These are phyloP conservation scores for Leptatherina wallacei DNA, from an alignment of 2,797 vertebrate species.

Conservation along the genomic window DNA sequence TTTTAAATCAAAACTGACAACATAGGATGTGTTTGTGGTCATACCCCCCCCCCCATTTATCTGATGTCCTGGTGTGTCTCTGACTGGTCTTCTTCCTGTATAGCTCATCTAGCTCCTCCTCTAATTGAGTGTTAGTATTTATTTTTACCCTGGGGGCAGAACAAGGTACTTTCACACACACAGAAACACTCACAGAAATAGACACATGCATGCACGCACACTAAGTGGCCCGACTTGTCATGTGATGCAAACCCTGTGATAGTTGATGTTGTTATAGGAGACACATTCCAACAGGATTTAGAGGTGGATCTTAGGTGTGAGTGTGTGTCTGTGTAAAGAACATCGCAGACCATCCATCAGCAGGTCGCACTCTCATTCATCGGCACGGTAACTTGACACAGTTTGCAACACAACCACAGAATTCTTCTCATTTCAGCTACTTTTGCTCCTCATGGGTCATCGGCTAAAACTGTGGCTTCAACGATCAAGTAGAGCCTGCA, in stretches of 20 bases:
- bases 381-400: slow-evolving; percentile 65
- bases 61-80: slow-evolving; percentile 28
- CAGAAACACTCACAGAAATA: slow-evolving; percentile 24
- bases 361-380: slow-evolving; percentile 56
- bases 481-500: slow-evolving; percentile 28
- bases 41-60: not conserved
- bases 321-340: slow-evolving; percentile 45
- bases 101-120: slow-evolving; percentile 25
- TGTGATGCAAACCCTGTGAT: slow-evolving; percentile 72
- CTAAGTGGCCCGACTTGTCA: slow-evolving; percentile 47
- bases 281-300: slow-evolving; percentile 71
- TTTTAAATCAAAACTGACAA: not conserved
- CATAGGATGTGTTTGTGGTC: not conserved
- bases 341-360: slow-evolving; percentile 63
- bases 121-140: slow-evolving; percentile 44
- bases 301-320: slow-evolving; percentile 61
- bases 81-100: slow-evolving; percentile 32
- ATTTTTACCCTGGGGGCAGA: slow-evolving; percentile 60
- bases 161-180: slow-evolving; percentile 34
- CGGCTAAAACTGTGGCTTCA: slow-evolving; percentile 45
- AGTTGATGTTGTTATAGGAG: slow-evolving; percentile 76
- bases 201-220: slow-evolving; percentile 24
- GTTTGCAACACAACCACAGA: slow-evolving; percentile 37
- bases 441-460: slow-evolving; percentile 35
- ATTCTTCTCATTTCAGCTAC: slow-evolving; percentile 41